Conservation (phyloP, 2,888 invertebrate genomes). For the Synanthedon tipuliformis region DNA sequence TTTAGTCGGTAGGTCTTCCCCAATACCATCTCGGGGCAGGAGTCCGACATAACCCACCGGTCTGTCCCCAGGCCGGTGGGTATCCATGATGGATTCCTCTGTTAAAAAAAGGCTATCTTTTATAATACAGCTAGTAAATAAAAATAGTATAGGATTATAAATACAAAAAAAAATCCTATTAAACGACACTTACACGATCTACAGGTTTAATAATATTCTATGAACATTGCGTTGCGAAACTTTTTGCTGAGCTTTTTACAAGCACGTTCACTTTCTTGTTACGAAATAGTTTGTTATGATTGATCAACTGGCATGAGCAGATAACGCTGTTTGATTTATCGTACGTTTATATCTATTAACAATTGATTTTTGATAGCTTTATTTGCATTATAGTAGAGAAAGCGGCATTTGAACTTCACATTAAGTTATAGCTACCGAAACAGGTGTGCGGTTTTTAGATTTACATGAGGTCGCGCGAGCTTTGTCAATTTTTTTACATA, state of each 20-base stretch:
- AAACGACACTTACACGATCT: neutral
- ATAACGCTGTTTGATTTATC: constrained; percentile 17
- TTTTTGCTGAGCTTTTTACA: constrained; percentile 3
- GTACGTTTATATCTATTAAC: constrained; percentile 8
- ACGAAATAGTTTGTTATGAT: constrained; percentile 25
- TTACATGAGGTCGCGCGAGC: neutral
- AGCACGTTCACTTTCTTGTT: constrained; percentile 23
- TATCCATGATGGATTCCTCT: no score
- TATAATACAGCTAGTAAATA: no score
- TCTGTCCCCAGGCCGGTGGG: no score
- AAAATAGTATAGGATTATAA: no score
- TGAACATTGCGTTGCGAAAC: neutral
- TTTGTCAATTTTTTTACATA: no score
- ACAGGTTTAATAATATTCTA: neutral
- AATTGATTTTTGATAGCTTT: constrained; percentile 16
- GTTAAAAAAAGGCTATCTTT: no score
- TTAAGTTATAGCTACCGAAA: neutral
- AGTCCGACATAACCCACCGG: no score
- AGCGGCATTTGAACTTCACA: neutral
- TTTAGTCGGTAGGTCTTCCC: no score
- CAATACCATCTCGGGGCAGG: no score
- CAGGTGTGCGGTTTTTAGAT: neutral
- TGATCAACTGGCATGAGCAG: constrained; percentile 24
- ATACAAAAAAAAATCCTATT: no score
- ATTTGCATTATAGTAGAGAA: constrained; percentile 8